phyloP scores from a whole-genome alignment of 2,888 invertebrate species.

The Drosophila melanosoma region DNA sequence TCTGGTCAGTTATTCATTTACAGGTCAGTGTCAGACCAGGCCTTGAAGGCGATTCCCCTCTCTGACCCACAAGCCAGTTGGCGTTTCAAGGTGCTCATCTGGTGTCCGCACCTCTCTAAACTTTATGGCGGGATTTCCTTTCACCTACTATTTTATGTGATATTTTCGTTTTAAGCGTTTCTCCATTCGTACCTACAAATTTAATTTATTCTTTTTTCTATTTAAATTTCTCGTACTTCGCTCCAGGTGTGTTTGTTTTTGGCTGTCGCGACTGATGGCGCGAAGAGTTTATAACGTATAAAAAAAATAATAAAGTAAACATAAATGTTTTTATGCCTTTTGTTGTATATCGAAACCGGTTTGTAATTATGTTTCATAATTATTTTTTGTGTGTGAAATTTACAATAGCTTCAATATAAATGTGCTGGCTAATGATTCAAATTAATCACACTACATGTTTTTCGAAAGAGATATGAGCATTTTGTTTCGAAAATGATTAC shows the following conservation, averaged over 20 bases:
- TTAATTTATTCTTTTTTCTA: slow-evolving; percentile 12
- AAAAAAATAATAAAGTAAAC: background rate
- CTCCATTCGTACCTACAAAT: slow-evolving; percentile 24
- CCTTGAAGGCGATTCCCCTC: background rate
- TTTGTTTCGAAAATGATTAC: background rate
- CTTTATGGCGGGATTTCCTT: slow-evolving; percentile 1
- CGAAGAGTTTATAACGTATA: background rate
- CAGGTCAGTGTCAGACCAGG: slow-evolving; percentile 16
- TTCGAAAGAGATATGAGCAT: background rate
- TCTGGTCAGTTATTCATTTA: background rate
- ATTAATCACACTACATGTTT: background rate
- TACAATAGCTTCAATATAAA: background rate
- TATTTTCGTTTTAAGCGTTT: slow-evolving; percentile 15
- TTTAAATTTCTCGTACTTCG: slow-evolving; percentile 20
- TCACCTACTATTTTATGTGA: slow-evolving; percentile 13
- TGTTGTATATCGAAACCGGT: slow-evolving; percentile 27
- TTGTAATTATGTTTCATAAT: slow-evolving; percentile 24
- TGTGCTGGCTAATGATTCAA: background rate
- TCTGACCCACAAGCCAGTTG: slow-evolving; percentile 15
- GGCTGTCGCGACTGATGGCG: slow-evolving; percentile 9
- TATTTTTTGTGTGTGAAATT: slow-evolving; percentile 7
- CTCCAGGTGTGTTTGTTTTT: slow-evolving; percentile 13
- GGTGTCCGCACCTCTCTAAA: slow-evolving; percentile 2
- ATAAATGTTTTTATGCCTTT: background rate
- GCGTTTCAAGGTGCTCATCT: background rate